A percentile compares a stretch with the other conserved stretches of the same genome.
Evolutionary conservation across 2,888 invertebrate genomes (phyloP).

Genomic region (Drosophila multiciliata): DNA sequence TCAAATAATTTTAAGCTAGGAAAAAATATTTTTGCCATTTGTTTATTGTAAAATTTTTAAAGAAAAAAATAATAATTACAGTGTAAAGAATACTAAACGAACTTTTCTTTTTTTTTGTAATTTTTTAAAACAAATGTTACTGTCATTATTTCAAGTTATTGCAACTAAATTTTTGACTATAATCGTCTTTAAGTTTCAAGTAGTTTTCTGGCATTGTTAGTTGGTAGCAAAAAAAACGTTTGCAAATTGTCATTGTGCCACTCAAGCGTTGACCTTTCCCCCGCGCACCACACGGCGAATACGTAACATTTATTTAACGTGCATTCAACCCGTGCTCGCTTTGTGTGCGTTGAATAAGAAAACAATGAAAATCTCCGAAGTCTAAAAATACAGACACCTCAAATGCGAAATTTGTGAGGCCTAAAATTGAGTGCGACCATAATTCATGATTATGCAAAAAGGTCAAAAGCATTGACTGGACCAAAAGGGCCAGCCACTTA

Average conservation of each 20-base stretch:
- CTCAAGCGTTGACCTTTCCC: slow-evolving; percentile 36
- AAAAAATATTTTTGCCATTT: not conserved
- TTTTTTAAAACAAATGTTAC: not conserved
- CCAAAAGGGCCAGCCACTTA: slow-evolving; percentile 26
- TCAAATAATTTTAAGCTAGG: not conserved
- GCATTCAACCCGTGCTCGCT: slow-evolving; percentile 42
- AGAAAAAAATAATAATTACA: not conserved
- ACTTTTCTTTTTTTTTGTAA: not conserved
- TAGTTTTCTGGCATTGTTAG: slow-evolving; percentile 5
- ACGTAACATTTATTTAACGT: slow-evolving; percentile 49
- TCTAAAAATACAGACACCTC: slow-evolving; percentile 29
- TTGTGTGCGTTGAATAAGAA: slow-evolving; percentile 6
- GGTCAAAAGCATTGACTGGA: slow-evolving; percentile 69
- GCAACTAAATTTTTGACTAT: not conserved
- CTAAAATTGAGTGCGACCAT: slow-evolving; percentile 65
- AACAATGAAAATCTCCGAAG: slow-evolving; percentile 41
- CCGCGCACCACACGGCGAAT: slow-evolving; percentile 41
- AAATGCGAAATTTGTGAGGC: slow-evolving; percentile 28
- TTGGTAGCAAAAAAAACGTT: not conserved
- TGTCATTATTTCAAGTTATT: not conserved
- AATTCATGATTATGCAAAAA: slow-evolving; percentile 79
- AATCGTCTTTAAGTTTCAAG: not conserved
- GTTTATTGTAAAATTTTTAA: not conserved
- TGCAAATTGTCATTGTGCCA: slow-evolving; percentile 8
- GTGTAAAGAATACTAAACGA: not conserved